Conservation (phyloP, 2,113 vertebrate genomes). For the Crotalus viridis region DNA sequence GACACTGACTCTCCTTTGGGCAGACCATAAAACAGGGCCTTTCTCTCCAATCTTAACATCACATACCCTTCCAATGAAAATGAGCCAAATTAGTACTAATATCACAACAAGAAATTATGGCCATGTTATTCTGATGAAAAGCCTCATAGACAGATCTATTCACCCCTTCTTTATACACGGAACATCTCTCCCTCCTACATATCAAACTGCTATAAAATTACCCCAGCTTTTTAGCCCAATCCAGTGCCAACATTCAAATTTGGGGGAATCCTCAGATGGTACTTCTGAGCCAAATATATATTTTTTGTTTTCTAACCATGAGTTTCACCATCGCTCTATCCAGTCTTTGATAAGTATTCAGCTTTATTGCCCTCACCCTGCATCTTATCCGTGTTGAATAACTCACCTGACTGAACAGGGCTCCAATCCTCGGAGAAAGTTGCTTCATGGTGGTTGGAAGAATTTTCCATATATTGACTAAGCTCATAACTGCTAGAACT, state of each 20-base stretch:
- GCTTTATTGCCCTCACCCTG: not conserved
- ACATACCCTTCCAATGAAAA: not conserved
- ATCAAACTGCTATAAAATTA: not conserved
- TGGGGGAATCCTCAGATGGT: not conserved
- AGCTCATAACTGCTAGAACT: slow-evolving; percentile 87
- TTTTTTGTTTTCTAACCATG: not conserved
- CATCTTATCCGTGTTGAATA: too few species aligned
- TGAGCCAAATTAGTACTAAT: not conserved
- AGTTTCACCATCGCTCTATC: not conserved
- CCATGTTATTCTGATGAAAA: not conserved
- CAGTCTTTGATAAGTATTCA: not conserved
- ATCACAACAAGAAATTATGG: not conserved
- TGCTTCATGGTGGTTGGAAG: slow-evolving; percentile 30
- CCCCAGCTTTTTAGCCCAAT: not conserved
- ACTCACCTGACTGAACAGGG: slow-evolving; percentile 66
- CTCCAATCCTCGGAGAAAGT: slow-evolving; percentile 40
- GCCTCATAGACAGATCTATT: not conserved
- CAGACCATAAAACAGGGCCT: not conserved
- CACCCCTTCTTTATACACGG: not conserved
- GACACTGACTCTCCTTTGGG: not conserved
- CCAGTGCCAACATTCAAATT: not conserved
- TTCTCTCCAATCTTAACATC: not conserved
- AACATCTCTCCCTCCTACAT: not conserved
- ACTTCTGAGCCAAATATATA: not conserved
- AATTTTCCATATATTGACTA: slow-evolving; percentile 81